phyloP scores from a whole-genome alignment of 2,888 invertebrate genomes.

The Scaptodrosophila latifasciaeformis region DNA sequence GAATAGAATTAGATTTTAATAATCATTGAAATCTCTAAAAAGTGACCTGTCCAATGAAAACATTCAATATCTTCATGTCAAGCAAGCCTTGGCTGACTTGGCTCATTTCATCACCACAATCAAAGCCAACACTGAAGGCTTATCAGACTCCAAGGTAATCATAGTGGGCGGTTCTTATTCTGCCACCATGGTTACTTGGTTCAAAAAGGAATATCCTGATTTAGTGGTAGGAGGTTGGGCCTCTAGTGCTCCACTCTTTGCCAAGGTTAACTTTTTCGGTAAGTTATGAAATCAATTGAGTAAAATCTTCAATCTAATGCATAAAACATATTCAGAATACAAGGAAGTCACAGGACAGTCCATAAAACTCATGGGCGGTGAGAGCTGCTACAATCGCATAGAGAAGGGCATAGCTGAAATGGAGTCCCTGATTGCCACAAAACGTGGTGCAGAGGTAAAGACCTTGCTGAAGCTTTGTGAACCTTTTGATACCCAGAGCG shows the following conservation, averaged over 20 bases:
- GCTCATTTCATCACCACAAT: conserved; percentile 79
- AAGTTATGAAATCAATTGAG: conserved; percentile 14
- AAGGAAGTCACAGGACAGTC: conserved; percentile 72
- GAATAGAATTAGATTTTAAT: neutral
- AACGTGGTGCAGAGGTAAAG: conserved; percentile 60
- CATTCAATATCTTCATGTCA: conserved; percentile 79
- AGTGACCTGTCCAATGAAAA: conserved; percentile 78
- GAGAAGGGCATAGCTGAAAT: conserved; percentile 66
- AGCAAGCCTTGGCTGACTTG: conserved; percentile 81
- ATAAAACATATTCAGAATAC: conserved; percentile 60
- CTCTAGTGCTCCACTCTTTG: conserved; percentile 81
- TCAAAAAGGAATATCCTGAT: conserved; percentile 80
- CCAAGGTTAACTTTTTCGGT: conserved; percentile 79
- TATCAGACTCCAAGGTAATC: conserved; percentile 75
- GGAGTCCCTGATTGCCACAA: conserved; percentile 60
- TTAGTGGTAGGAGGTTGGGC: conserved; percentile 79
- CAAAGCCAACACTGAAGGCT: conserved; percentile 69
- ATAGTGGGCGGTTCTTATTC: conserved; percentile 82
- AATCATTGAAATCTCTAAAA: neutral
- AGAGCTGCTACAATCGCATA: conserved; percentile 68
- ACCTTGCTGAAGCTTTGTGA: conserved; percentile 66
- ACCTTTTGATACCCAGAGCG: conserved; percentile 63
- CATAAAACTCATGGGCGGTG: conserved; percentile 65
- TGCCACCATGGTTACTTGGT: conserved; percentile 82
- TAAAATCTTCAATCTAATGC: neutral